Percentiles rank a stretch among this genome's conserved stretches.
Conservation (phyloP, 2,797 vertebrate species). For the Epinephelus awoara region DNA sequence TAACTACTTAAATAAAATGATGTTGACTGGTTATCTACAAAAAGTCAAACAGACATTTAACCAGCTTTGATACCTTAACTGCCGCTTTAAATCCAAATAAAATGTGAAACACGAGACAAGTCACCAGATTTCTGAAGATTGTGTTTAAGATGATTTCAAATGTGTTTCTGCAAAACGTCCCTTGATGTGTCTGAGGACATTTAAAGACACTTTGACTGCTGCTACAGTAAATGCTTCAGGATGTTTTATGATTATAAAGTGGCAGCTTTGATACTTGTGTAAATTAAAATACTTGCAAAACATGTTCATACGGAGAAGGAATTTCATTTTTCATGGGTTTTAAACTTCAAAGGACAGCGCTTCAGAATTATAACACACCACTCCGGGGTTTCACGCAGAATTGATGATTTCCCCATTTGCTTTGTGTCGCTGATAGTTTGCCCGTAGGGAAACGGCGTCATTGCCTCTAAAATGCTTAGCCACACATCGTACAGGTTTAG, state of each 20-base stretch:
- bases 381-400: constrained; percentile 54
- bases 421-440: constrained; percentile 33
- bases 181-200: constrained; percentile 15
- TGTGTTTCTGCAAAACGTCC: constrained; percentile 1
- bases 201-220: constrained; percentile 7
- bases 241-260: constrained; percentile 39
- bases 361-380: constrained; percentile 42
- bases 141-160: not conserved
- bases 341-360: constrained; percentile 61
- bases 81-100: not conserved
- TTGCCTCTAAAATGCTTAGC: constrained; percentile 12
- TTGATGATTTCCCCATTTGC: constrained; percentile 47
- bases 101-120: not conserved
- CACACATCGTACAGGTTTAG: not conserved
- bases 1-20: not conserved
- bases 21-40: not conserved
- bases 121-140: not conserved
- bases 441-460: not conserved
- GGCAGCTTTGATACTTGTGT: constrained; percentile 22
- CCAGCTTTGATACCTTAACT: not conserved
- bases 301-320: constrained; percentile 19
- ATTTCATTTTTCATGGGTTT: constrained; percentile 54
- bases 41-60: not conserved
- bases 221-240: constrained; percentile 5
- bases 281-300: constrained; percentile 36